Base-by-base conservation (phyloP, 2,888 invertebrate genomes). In the Pelosia muscerda region DNA sequence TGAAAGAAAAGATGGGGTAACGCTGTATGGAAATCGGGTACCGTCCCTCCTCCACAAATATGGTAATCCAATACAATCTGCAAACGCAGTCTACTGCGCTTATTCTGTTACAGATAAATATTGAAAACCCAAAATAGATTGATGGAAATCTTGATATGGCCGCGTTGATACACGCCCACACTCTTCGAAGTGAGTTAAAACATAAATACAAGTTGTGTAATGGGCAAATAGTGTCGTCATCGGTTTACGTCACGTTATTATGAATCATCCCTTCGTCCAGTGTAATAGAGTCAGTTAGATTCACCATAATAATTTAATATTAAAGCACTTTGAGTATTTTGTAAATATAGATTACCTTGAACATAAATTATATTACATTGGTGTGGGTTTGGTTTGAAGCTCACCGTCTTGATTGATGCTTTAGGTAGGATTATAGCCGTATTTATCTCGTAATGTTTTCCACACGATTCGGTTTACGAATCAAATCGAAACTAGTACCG, bases 81-180 rank as follows among this genome's bases (percentile, higher is more conserved):
- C 25, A 55, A 38, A 2, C 31, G 58, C n/a, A 28, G 9, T 11
- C 42, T 26, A 23, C 15, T 9, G 8, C 38, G 25, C 4, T 42
- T 26, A 38, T 42, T 23, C 15, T 23, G 34, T 63, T 28, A 6
- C 15, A 58, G 28, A 65, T 42, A 19, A 65, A 58, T 8, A 54
- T 23, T 23, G n/a, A 49, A 49, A 9, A 53, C 5, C 31, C 23
- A 65, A 34, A 59, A 53, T 59, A 59, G 15, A 28, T 59, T 38
- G 15, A 60, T 38, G 26, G 22, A 62, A 54, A 34, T 15, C 58
- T 58, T 28, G 57, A 42, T 55, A 55, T 38, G 42, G 22, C 61
- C 60, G 28, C 58, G 38, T 77, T 76, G 72, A 78, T 72, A 62
- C 28, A 63, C 74, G 31, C 76, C 74, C 66, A 78, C 78, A 65